phyloP scores from a whole-genome alignment of 2,888 invertebrate species.

The Caenorhabditis doughertyi region DNA sequence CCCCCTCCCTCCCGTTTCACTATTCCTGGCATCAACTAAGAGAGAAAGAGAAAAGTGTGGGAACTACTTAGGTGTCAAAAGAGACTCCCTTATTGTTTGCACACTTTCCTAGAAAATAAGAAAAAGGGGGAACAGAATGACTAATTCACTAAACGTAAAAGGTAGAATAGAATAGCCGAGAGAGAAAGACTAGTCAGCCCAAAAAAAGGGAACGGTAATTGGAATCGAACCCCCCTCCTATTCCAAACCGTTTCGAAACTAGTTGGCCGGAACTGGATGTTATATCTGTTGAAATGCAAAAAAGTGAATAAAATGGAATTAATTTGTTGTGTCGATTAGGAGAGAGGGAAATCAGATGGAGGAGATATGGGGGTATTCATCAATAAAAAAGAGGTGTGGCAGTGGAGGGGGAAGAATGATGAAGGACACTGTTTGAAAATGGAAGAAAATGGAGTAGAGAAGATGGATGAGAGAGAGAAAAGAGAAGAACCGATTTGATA shows the following conservation, averaged over 20 bases:
- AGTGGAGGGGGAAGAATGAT: conserved; percentile 6
- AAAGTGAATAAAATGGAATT: not conserved
- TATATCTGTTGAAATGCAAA: no score
- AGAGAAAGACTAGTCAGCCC: conserved; percentile 2
- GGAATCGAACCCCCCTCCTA: no score
- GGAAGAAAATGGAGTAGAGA: not conserved
- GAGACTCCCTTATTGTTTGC: conserved; percentile 9
- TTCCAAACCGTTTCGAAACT: no score
- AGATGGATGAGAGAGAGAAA: conserved; percentile 38
- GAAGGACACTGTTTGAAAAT: conserved; percentile 45
- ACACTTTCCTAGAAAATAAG: conserved; percentile 9
- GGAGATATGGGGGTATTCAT: conserved; percentile 29
- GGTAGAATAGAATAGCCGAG: not conserved
- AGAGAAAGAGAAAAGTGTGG: conserved; percentile 40
- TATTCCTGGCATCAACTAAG: no score
- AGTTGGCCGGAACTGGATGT: conserved; percentile 21
- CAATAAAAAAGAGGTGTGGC: conserved; percentile 64
- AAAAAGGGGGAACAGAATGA: conserved; percentile 34
- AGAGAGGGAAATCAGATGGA: not conserved
- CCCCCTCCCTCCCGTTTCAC: not conserved
- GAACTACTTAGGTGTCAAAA: conserved; percentile 61
- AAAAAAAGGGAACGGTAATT: conserved; percentile 30
- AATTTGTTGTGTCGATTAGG: conserved; percentile 38
- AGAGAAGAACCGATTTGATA: conserved; percentile 51
- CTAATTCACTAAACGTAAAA: conserved; percentile 41